Base-by-base conservation (phyloP, 1,140 invertebrate species). In the Hycleus cichorii region DNA sequence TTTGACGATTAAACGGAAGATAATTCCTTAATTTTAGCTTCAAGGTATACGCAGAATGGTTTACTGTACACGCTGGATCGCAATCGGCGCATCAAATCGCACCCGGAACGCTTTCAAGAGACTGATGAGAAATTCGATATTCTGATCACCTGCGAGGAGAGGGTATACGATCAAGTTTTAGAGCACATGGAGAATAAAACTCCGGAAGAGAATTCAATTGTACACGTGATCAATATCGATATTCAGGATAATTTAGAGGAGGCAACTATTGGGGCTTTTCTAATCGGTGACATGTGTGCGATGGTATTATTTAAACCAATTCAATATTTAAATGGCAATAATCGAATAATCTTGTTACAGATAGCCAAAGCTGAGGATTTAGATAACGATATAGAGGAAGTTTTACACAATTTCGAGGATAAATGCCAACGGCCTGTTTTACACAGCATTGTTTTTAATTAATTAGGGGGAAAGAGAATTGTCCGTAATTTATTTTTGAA, bases 161-260 rank as follows among this genome's bases (percentile, higher is more conserved):
- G 96, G 69, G 97, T 99, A 2, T 99, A 98, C 74, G 97, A 99
- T 77, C 93, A 98, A 81, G 88, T 90, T 12, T 81, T 89, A 40
- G 83, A 89, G 74, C 87, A 80, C 72, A 87, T 89, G 83, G 85
- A 87, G 63, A 82, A 79, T 12, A 81, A 80, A 70, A 79, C 80
- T 40, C 87, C 87, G 2, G 79, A 83, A 51, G 83, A 86, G 57
- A 91, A 89, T 75, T 85, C 89, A 51, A 88, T 91, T 6, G 93
- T 93, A 1, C 97, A 99, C 79, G 84, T 99, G 9, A 90, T 99
- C 26, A 99, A 99, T 75, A 90, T 99, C 65, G 96, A 99, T 71
- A 97, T 99, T 72, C 93, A 95, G 75, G 97, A 99, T 79, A 99
- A 99, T 76, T 95, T 98, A 59, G 97, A 99, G 78, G 97, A 99